Conservation (phyloP, 92 coral and sea anemone species). For the Epizoanthus fatuus region DNA sequence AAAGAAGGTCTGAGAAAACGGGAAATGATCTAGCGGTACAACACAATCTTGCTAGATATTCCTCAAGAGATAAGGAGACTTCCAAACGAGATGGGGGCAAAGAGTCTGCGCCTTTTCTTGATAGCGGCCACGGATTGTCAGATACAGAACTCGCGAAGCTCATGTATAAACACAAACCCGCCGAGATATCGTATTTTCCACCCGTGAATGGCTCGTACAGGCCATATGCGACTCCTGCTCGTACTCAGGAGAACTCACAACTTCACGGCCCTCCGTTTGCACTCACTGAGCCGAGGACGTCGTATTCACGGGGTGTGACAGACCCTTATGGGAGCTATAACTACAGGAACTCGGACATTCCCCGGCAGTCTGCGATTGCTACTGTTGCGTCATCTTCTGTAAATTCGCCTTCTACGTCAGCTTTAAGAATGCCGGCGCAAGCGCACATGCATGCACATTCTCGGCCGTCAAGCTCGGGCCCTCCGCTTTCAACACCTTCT, state of each 20-base stretch:
- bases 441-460: conserved; percentile 11
- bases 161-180: conserved; percentile 29
- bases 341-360: conserved; percentile 29
- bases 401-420: not conserved
- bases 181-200: conserved; percentile 23
- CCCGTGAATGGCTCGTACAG: conserved; percentile 26
- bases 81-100: conserved; percentile 15
- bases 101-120: conserved; percentile 10
- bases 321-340: conserved; percentile 18
- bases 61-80: conserved; percentile 17
- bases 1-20: conserved; percentile 1
- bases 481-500: conserved; percentile 17
- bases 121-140: conserved; percentile 21
- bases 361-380: conserved; percentile 22
- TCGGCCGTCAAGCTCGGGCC: conserved; percentile 10
- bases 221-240: conserved; percentile 9
- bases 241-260: not conserved
- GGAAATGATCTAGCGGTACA: not conserved
- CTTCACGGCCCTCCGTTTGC: conserved; percentile 19
- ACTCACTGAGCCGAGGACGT: conserved; percentile 37
- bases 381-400: conserved; percentile 15
- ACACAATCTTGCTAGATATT: not conserved
- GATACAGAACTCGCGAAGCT: conserved; percentile 31
- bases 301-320: conserved; percentile 12
- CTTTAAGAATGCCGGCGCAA: conserved; percentile 3